A percentile compares a stretch with the other conserved stretches of the same genome.
Conservation (phyloP, 2,113 vertebrate species). For the Lasiurus borealis region DNA sequence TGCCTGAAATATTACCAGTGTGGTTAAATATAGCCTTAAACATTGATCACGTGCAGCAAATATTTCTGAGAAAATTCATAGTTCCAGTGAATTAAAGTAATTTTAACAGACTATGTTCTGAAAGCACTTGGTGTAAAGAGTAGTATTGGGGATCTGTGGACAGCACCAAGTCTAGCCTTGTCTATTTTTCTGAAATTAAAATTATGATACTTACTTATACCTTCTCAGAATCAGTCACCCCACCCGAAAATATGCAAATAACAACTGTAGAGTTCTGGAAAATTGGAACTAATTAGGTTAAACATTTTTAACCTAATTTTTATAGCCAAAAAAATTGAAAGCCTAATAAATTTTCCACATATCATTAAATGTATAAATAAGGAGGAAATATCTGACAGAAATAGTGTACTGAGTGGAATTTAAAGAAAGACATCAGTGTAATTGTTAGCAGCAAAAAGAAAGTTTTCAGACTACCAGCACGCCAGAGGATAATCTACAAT, state of each 20-base stretch:
- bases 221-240: not conserved
- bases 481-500: not conserved
- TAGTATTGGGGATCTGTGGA: not conserved
- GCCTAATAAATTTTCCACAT: not conserved
- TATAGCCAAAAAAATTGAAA: not conserved
- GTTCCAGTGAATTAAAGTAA: not conserved
- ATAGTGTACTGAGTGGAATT: not conserved
- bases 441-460: not conserved
- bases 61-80: constrained; percentile 1
- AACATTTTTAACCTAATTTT: constrained; percentile 15
- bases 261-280: not conserved
- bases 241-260: not conserved
- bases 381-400: not conserved
- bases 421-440: not conserved
- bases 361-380: constrained; percentile 45
- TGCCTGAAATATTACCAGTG: not conserved
- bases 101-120: not conserved
- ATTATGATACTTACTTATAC: not conserved
- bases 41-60: not conserved
- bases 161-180: not conserved
- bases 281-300: not conserved
- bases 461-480: not conserved
- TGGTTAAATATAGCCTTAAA: not conserved
- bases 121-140: not conserved
- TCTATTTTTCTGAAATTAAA: not conserved